Percentiles rank a stretch among this genome's conserved stretches.
phyloP scores from a whole-genome alignment of 2,797 vertebrate genomes.

The Arrhamphus sclerolepis region DNA sequence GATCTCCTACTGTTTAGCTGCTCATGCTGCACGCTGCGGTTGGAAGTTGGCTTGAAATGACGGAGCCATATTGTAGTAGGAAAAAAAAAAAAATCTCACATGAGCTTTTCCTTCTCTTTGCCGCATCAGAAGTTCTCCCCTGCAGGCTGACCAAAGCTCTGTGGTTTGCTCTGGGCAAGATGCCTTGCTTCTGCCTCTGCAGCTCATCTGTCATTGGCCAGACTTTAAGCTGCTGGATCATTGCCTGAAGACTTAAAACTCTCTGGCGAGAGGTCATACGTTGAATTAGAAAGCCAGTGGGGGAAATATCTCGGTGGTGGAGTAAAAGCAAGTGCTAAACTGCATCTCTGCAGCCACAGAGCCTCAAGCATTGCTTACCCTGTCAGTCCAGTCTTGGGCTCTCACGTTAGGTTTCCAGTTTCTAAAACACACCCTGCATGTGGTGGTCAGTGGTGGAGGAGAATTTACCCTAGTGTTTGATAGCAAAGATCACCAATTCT shows the following conservation, averaged over 20 bases:
- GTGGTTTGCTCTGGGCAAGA: constrained; percentile 77
- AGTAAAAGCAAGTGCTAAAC: constrained; percentile 75
- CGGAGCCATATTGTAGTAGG: constrained; percentile 52
- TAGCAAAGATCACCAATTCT: no score
- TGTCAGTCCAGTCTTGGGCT: constrained; percentile 50
- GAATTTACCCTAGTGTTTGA: no score
- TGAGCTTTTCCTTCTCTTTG: constrained; percentile 32
- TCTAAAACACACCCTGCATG: no score
- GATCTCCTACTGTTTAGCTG: constrained; percentile 45
- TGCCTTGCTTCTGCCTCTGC: constrained; percentile 76
- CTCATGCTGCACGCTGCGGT: constrained; percentile 46
- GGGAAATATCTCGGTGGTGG: constrained; percentile 69
- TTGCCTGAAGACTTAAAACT: constrained; percentile 81
- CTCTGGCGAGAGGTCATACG: constrained; percentile 80
- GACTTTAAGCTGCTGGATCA: constrained; percentile 77
- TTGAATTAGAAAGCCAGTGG: constrained; percentile 80
- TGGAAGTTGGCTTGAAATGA: constrained; percentile 51
- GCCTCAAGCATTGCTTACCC: constrained; percentile 55
- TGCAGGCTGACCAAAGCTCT: constrained; percentile 75
- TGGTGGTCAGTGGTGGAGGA: no score
- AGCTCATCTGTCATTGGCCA: constrained; percentile 81
- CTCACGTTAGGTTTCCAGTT: constrained; percentile 35
- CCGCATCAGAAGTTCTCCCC: constrained; percentile 67
- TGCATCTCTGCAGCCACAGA: constrained; percentile 65
- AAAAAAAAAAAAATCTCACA: constrained; percentile 57